A percentile compares a stretch with the other conserved stretches of the same genome.
phyloP scores from a whole-genome alignment of 2,797 vertebrate species.

The Platalea minor region DNA sequence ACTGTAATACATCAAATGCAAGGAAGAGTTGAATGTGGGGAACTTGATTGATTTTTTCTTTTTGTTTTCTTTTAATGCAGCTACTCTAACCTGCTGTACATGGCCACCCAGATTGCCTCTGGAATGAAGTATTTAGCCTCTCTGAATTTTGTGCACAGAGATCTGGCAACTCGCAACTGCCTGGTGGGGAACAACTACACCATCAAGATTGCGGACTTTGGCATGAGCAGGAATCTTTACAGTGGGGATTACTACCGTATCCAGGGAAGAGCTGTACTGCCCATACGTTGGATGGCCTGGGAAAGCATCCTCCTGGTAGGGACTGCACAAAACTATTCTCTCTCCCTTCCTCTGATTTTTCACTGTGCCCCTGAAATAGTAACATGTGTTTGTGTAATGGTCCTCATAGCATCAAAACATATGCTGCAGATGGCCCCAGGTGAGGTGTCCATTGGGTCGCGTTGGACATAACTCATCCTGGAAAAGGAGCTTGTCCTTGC shows the following conservation, averaged over 20 bases:
- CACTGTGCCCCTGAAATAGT: not conserved
- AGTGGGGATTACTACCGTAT: conserved; percentile 98
- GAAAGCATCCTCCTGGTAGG: conserved; percentile 95
- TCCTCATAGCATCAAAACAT: accelerated
- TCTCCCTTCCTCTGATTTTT: not conserved
- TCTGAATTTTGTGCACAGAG: conserved; percentile 96
- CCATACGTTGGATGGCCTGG: conserved; percentile 99
- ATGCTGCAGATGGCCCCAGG: not conserved
- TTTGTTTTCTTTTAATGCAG: conserved; percentile 66
- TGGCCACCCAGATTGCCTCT: conserved; percentile 94
- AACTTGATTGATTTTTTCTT: not conserved
- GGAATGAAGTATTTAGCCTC: conserved; percentile 98
- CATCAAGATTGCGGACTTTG: conserved; percentile 98
- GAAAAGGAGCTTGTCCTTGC: not conserved
- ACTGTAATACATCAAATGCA: not conserved
- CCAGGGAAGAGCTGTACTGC: conserved; percentile 94
- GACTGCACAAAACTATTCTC: not conserved
- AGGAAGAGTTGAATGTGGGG: not conserved
- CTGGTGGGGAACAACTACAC: conserved; percentile 94
- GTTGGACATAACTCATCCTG: not conserved
- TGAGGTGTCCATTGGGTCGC: accelerated
- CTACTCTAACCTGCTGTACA: conserved; percentile 88
- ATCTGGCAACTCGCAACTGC: conserved; percentile 95
- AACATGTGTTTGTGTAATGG: accelerated
- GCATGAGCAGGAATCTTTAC: conserved; percentile 98